phyloP scores from a whole-genome alignment of 35 echinoderm and acorn worm species.

The Stichopus chloronotus region DNA sequence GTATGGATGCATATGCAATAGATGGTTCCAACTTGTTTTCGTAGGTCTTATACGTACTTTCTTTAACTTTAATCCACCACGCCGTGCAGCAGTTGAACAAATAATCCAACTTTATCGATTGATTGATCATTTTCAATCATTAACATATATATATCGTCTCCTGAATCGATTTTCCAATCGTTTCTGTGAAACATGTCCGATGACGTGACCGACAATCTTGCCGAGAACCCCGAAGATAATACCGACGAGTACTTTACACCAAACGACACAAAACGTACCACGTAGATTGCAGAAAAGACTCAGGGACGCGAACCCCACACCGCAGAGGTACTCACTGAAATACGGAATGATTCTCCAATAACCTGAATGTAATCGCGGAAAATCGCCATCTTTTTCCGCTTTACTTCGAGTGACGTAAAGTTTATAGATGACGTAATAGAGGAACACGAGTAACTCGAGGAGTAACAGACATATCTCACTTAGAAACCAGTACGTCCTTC shows the following conservation, averaged over 20 bases:
- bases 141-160: not conserved
- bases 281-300: conserved; percentile 33
- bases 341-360: not conserved
- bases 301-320: conserved; percentile 1
- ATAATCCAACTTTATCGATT: no score
- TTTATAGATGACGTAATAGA: conserved; percentile 27
- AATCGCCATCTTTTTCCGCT: not conserved
- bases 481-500: conserved; percentile 35
- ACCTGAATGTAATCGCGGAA: no score
- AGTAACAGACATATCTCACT: conserved; percentile 32
- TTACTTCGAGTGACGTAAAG: conserved; percentile 5
- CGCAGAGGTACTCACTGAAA: conserved; percentile 15
- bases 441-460: conserved; percentile 6
- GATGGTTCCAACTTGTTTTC: no score
- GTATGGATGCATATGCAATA: no score
- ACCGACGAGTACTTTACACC: conserved; percentile 35
- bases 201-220: not conserved
- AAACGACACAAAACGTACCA: conserved; percentile 32
- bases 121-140: not conserved
- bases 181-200: conserved; percentile 8
- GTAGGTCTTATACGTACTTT: no score
- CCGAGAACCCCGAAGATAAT: conserved; percentile 27
- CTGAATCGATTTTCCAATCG: not conserved
- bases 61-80: no score
- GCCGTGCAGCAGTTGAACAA: no score